A percentile compares a stretch with the other conserved stretches of the same genome.
phyloP scores from a whole-genome alignment of 2,888 invertebrate genomes.

The Petrolisthes cinctipes region DNA sequence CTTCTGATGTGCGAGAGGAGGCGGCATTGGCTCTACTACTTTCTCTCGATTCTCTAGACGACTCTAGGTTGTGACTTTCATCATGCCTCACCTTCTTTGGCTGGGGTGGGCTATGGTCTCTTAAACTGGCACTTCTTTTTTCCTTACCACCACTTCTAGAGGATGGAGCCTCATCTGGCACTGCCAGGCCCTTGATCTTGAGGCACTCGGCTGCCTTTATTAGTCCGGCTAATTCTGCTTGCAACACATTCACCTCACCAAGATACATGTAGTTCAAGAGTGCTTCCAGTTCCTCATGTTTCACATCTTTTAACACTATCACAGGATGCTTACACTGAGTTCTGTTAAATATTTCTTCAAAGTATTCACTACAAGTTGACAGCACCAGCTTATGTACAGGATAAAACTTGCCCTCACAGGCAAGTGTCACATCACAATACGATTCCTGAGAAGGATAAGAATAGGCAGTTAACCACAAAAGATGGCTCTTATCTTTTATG shows the following conservation, averaged over 20 bases:
- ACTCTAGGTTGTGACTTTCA: not conserved
- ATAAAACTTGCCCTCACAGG: slow-evolving; percentile 45
- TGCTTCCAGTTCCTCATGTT: slow-evolving; percentile 60
- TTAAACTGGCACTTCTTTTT: slow-evolving; percentile 22
- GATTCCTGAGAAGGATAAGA: slow-evolving; percentile 48
- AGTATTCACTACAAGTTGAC: slow-evolving; percentile 51
- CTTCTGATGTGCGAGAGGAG: slow-evolving; percentile 28
- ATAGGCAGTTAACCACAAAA: not conserved
- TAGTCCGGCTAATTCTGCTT: slow-evolving; percentile 62
- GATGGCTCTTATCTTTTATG: no score
- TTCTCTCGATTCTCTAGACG: slow-evolving; percentile 35
- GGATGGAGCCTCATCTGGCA: slow-evolving; percentile 59
- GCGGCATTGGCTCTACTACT: slow-evolving; percentile 26
- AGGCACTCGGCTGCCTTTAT: slow-evolving; percentile 65
- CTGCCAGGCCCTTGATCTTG: slow-evolving; percentile 63
- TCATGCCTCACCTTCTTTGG: slow-evolving; percentile 37
- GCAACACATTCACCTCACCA: slow-evolving; percentile 58
- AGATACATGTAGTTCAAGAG: not conserved
- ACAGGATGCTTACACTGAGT: slow-evolving; percentile 64
- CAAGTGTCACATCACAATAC: slow-evolving; percentile 64
- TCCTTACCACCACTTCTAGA: slow-evolving; percentile 44
- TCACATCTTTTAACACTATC: slow-evolving; percentile 63
- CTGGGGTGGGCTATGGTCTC: slow-evolving; percentile 41
- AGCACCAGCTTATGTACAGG: slow-evolving; percentile 63
- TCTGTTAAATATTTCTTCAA: slow-evolving; percentile 60